Conservation (phyloP, 2,888 invertebrate genomes). For the Rambutsinella grinnellia region DNA sequence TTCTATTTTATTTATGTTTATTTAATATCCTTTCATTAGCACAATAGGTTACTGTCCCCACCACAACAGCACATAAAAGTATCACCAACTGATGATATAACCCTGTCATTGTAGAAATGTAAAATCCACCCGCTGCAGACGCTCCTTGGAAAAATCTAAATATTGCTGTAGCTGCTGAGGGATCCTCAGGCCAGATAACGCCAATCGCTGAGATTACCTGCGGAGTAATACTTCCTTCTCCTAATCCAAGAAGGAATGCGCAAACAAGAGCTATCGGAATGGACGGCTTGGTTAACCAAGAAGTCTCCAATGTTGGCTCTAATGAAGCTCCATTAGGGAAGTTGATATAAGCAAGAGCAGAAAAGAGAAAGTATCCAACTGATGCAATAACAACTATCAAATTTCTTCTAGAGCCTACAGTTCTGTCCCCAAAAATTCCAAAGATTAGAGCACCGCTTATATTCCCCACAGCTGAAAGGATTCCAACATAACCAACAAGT, state of each 20-base stretch:
- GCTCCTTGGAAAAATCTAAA: constrained; percentile 97
- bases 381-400: no score
- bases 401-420: no score
- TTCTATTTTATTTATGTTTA: no score
- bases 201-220: constrained; percentile 95
- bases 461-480: background rate
- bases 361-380: constrained; percentile 83
- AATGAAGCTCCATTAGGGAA: constrained; percentile 87
- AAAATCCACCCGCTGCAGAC: constrained; percentile 87
- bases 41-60: no score
- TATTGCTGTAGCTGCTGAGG: constrained; percentile 96
- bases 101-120: constrained; percentile 81
- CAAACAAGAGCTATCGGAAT: background rate
- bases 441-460: background rate
- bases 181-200: constrained; percentile 87
- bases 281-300: background rate
- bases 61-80: constrained; percentile 68
- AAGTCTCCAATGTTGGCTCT: constrained; percentile 73
- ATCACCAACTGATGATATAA: constrained; percentile 82
- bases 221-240: constrained; percentile 97
- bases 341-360: constrained; percentile 89
- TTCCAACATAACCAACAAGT: background rate
- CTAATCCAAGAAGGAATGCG: constrained; percentile 73
- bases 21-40: no score
- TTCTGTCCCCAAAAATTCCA: background rate